Evolutionary conservation across 1,140 invertebrate genomes (phyloP).

Genomic region (Trichoplusia ni): DNA sequence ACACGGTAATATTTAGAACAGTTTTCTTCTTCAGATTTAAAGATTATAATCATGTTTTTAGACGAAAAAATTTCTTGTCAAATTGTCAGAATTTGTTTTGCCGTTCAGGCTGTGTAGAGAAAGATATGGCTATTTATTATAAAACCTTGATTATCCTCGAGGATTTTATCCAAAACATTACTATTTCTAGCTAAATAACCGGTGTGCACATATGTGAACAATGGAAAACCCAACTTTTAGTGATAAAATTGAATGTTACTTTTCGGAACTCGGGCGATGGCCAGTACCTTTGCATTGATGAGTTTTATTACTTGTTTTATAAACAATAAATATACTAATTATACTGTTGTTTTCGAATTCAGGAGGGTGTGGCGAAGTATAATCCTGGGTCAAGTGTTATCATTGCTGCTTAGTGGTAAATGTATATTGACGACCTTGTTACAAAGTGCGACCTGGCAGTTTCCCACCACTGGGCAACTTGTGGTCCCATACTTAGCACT

Average conservation of each 20-base stretch:
- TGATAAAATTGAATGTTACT: constrained; percentile 85
- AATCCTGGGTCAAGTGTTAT: constrained; percentile 89
- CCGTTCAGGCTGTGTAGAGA: constrained; percentile 44
- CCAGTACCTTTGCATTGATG: constrained; percentile 63
- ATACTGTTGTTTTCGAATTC: constrained; percentile 41
- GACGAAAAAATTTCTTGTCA: constrained; percentile 36
- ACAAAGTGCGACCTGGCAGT: constrained; percentile 85
- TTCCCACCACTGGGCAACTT: constrained; percentile 89
- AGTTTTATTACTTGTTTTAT: constrained; percentile 39
- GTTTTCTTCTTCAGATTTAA: no score
- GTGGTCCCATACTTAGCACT: constrained; percentile 90
- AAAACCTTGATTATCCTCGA: constrained; percentile 26
- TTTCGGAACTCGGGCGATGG: constrained; percentile 86
- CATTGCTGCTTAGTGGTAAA: constrained; percentile 88
- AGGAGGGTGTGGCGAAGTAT: constrained; percentile 90
- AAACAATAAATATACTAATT: constrained; percentile 17
- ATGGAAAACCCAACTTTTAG: constrained; percentile 80
- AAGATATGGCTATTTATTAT: constrained; percentile 56
- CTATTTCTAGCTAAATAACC: constrained; percentile 33
- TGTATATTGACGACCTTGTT: constrained; percentile 89
- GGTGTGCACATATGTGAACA: constrained; percentile 31
- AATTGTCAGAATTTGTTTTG: constrained; percentile 61
- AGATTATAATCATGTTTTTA: no score
- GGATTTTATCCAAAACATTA: constrained; percentile 28
- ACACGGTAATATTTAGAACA: no score